Base-by-base conservation (phyloP, 2,888 invertebrate genomes). In the Argynnis bischoffii region DNA sequence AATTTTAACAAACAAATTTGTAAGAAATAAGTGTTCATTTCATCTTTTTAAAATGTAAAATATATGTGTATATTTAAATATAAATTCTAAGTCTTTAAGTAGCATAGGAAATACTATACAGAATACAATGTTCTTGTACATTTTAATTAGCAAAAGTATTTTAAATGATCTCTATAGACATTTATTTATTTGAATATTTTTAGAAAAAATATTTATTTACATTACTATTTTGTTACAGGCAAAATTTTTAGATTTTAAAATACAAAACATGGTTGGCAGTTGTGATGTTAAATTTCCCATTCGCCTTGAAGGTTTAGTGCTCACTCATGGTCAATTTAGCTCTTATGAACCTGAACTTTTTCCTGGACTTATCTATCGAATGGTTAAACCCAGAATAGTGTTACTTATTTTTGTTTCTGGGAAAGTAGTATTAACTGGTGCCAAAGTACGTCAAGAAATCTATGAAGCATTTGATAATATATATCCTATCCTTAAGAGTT, bases 341-440 rank as follows among this genome's bases (percentile, higher is more conserved):
- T 95, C 95, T 2, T 99, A 99, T 86, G 99, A 99, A 89, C 99
- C 99, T 0, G 99, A 99, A 88, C 93, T 99, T 56, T 99, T 99
- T 87, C 99, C 99, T 55, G 99, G 99, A 74, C 95, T 99, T 55
- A 99, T 99, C 78, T 99, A 99, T 87, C 95, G 99, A 82, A 98
- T 99, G 98, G 98, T 99, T 66, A 97, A 98, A 87, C 99, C 99
- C 8, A 95, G 98, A 81, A 97, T 99, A 81, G 99, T 99, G 5
- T 93, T 99, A 74, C 94, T 99, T 63, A 99, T 99, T 80, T 99
- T 99, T 92, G 99, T 99, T 5, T 99, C 99, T 73, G 99, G 99
- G 60, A 99, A 99, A 94, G 96, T 99, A 71, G 99, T 99, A 16
- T 94, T 99, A 74, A 99, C 99, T 74, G 99, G 99, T 75, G 99